Evolutionary conservation across 2,113 vertebrate species (phyloP), one percentile per base, ranked within the genome.

Genomic region (Oxyura jamaicensis): DNA sequence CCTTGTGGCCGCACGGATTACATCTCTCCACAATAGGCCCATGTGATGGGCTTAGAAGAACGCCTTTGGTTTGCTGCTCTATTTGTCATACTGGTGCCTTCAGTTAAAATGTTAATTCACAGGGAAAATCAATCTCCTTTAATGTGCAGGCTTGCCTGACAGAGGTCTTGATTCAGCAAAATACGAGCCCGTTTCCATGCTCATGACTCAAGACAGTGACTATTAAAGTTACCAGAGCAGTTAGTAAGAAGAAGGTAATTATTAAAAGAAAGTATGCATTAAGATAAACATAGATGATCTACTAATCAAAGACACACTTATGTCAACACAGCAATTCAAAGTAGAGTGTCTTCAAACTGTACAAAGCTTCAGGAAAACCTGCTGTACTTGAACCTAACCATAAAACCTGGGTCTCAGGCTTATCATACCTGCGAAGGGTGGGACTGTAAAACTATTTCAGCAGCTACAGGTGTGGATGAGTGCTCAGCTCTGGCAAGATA

Each of bases 401-500:
- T 72, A 84, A 93, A 92, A 72, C 31, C 50, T 55, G 56, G 1
- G 11, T 65, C 63, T 80, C 44, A 9, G 48, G 41, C 44, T 50
- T 79, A 80, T 82, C 66, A 91, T 8, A 52, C 41, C 31, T 58
- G 41, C 16, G 16, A 69, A 81, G 50, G 48, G 69, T 79, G 67
- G 80, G 55, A 86, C 84, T 83, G 76, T 50, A 29, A 79, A 94
- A 76, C 73, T 73, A 39, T 92, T 86, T 93, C 71, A 91, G 46
- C 58, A 76, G 48, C 69, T 82, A 35, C n/a, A 86, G 59, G 42
- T 39, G 44, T 39, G 50, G 58, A 76, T 62, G 50, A 6, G 36
- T 31, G 44, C 35, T 85, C 50, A 84, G 35, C 73, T 79, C 90
- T 72, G 44, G 36, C 2, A 0, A 92, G 28, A 50, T n/a, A 66